A percentile compares a stretch with the other conserved stretches of the same genome.
These are phyloP conservation scores for Mormyrops boulengeri DNA, from an alignment of 2,797 vertebrate genomes.

Conservation along the genomic window DNA sequence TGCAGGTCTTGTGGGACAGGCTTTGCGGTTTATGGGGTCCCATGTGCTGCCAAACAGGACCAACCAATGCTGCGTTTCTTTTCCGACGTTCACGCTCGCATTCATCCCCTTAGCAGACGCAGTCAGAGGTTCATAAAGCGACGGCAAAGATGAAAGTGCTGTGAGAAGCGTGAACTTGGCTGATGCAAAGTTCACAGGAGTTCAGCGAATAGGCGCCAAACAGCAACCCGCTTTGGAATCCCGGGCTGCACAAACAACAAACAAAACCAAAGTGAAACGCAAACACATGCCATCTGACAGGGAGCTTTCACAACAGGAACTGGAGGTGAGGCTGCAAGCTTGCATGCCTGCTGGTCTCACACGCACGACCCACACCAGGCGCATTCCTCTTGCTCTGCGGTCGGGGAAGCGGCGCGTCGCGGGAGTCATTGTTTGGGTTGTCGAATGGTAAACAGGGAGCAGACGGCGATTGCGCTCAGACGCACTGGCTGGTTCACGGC, in stretches of 20 bases:
- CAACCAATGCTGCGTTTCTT: background rate
- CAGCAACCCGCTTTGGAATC: background rate
- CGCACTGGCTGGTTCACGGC: background rate
- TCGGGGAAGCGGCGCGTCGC: background rate
- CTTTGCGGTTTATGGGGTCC: background rate
- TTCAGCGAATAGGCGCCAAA: background rate
- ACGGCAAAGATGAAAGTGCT: background rate
- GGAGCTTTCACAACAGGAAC: background rate
- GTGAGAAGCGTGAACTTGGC: background rate
- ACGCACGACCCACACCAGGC: background rate
- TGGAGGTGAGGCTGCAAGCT: background rate
- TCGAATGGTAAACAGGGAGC: slow-evolving; percentile 1
- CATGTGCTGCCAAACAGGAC: background rate
- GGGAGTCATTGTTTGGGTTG: background rate
- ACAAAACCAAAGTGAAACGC: background rate
- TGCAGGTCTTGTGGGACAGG: background rate
- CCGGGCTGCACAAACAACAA: background rate
- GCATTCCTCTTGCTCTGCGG: slow-evolving; percentile 19
- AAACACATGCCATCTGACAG: background rate
- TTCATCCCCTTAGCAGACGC: background rate
- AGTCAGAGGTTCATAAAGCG: background rate
- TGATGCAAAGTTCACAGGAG: background rate
- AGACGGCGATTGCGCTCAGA: background rate
- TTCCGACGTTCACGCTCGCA: background rate
- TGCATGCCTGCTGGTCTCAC: background rate